Conservation (phyloP, 2,888 invertebrate genomes). For the Polia nebulosa region DNA sequence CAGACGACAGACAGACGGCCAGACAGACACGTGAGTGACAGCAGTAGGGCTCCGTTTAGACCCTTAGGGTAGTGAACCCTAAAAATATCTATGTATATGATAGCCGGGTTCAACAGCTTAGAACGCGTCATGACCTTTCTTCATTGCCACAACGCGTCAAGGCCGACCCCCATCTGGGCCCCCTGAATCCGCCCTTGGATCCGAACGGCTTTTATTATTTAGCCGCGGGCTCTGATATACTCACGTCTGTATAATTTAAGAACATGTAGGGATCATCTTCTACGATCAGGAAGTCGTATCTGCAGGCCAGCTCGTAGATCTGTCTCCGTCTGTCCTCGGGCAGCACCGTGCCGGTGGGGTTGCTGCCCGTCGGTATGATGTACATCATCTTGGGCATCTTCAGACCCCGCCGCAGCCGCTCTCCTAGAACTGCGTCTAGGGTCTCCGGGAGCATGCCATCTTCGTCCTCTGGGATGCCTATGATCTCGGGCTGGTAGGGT, state of each 20-base stretch:
- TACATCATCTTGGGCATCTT: slow-evolving; percentile 94
- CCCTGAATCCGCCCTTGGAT: no score
- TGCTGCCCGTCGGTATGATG: slow-evolving; percentile 94
- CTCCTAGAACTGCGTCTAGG: slow-evolving; percentile 90
- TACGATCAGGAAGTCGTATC: slow-evolving; percentile 94
- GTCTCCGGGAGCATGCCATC: slow-evolving; percentile 92
- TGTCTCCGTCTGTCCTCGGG: slow-evolving; percentile 92
- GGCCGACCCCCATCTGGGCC: no score
- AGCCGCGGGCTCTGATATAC: no score
- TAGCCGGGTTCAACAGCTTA: no score
- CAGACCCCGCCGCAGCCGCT: slow-evolving; percentile 80
- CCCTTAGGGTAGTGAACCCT: no score
- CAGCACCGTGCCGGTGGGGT: slow-evolving; percentile 94
- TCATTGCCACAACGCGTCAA: no score
- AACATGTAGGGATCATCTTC: slow-evolving; percentile 97
- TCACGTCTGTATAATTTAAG: slow-evolving; percentile 93
- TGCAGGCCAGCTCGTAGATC: slow-evolving; percentile 94
- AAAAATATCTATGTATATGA: no score
- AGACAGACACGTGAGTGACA: no score
- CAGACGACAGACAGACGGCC: no score
- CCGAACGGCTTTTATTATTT: no score
- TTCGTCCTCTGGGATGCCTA: slow-evolving; percentile 93
- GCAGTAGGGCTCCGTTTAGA: no score
- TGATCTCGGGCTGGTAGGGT: slow-evolving; percentile 92
- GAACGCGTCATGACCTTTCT: no score